These are phyloP conservation scores for Orthosia cruda DNA, from an alignment of 2,888 invertebrate genomes.

Conservation along the genomic window DNA sequence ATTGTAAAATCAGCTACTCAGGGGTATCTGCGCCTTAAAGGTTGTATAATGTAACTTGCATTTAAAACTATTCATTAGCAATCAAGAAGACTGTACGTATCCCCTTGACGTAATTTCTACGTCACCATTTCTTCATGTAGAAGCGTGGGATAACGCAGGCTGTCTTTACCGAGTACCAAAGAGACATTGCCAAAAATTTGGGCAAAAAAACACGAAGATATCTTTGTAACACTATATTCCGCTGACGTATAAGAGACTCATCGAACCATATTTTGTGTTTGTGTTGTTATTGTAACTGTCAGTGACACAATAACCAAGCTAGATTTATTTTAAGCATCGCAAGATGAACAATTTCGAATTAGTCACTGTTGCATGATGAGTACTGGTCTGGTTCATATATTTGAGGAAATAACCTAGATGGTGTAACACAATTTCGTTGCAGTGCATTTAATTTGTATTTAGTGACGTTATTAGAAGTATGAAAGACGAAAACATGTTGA, in stretches of 20 bases:
- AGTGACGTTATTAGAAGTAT: not conserved
- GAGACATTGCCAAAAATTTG: not conserved
- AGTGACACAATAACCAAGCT: not conserved
- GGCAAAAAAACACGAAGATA: conserved; percentile 1
- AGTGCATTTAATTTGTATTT: not conserved
- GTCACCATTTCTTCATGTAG: not conserved
- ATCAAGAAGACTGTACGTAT: not conserved
- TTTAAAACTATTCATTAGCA: not conserved
- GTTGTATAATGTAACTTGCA: not conserved
- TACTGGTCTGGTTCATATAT: not conserved
- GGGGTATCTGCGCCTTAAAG: too few species aligned
- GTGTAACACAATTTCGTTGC: not conserved
- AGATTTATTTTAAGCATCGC: conserved; percentile 2
- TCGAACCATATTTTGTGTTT: not conserved
- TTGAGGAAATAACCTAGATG: conserved; percentile 20
- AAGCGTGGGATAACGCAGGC: conserved; percentile 21
- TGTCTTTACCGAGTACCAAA: conserved; percentile 1
- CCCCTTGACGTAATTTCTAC: not conserved
- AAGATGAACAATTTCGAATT: conserved; percentile 16
- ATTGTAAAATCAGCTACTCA: too few species aligned
- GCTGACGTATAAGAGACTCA: not conserved
- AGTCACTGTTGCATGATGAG: not conserved
- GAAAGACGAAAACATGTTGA: too few species aligned
- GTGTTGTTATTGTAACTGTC: too few species aligned
- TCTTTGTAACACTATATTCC: conserved; percentile 16